These are phyloP conservation scores for Ophiodon elongatus DNA, from an alignment of 2,113 vertebrate genomes.

Conservation along the genomic window DNA sequence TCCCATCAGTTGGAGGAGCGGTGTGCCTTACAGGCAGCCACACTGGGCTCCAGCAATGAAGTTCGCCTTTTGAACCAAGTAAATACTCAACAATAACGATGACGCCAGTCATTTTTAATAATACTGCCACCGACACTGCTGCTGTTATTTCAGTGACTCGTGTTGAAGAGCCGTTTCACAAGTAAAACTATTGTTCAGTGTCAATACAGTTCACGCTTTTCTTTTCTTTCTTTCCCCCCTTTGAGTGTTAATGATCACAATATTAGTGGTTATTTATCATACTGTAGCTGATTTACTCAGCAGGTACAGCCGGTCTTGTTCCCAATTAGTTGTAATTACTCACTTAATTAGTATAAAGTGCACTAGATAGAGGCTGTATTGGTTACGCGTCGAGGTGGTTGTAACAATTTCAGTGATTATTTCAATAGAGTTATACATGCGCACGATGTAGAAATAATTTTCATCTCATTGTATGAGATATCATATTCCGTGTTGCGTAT, in stretches of 20 bases:
- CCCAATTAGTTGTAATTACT: too few species aligned
- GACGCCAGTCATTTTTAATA: too few species aligned
- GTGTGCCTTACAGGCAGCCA: not conserved
- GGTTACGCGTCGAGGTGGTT: not conserved
- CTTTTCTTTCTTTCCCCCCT: not conserved
- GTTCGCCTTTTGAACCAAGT: not conserved
- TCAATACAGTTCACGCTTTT: not conserved
- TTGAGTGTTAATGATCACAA: not conserved
- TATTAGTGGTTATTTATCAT: not conserved
- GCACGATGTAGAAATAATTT: not conserved
- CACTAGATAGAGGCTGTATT: not conserved
- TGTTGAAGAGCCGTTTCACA: not conserved
- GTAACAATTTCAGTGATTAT: too few species aligned
- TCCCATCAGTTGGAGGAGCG: conserved; percentile 6
- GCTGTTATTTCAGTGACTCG: conserved; percentile 11
- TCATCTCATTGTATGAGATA: too few species aligned
- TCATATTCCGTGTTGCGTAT: too few species aligned
- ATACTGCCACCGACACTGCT: too few species aligned
- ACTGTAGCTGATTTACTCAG: not conserved
- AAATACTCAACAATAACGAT: too few species aligned
- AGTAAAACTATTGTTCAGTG: too few species aligned
- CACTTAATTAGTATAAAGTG: not conserved
- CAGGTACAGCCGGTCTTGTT: conserved; percentile 17
- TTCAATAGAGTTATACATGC: too few species aligned
- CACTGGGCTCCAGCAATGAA: not conserved